These are phyloP conservation scores for Pungitius pungitius DNA, from an alignment of 2,113 vertebrate genomes.

Conservation along the genomic window DNA sequence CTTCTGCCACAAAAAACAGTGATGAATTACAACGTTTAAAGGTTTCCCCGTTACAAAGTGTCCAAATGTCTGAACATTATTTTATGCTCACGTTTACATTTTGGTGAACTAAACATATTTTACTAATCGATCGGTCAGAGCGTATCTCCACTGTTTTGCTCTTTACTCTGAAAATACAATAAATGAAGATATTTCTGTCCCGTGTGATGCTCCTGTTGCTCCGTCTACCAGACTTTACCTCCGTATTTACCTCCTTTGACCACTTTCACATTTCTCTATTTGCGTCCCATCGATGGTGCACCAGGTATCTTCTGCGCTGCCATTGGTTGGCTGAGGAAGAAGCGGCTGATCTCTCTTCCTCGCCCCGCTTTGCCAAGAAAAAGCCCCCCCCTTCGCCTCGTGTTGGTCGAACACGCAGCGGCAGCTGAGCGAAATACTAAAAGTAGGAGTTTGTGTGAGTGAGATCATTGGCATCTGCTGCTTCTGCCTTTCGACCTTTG, in stretches of 20 bases:
- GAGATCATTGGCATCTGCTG: conserved; percentile 18
- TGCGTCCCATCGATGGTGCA: conserved; percentile 27
- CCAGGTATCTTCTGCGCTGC: neutral
- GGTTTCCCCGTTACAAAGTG: too few relatives aligned
- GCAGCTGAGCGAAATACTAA: neutral
- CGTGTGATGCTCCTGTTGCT: neutral
- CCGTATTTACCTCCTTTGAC: conserved; percentile 28
- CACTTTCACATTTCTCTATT: conserved; percentile 35
- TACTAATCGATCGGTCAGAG: neutral
- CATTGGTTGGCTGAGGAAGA: conserved; percentile 41
- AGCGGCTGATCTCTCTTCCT: conserved; percentile 25
- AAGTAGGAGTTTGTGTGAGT: neutral
- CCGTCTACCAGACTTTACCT: neutral
- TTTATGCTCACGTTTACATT: neutral
- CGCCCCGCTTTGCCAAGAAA: conserved; percentile 21
- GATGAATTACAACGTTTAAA: neutral
- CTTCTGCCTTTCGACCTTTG: too few relatives aligned
- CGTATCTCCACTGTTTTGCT: too few relatives aligned
- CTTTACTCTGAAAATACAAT: too few relatives aligned
- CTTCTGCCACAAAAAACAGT: neutral
- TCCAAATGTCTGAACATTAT: neutral
- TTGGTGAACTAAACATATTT: neutral
- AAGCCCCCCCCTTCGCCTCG: conserved; percentile 2
- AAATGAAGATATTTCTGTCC: neutral
- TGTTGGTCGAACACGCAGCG: conserved; percentile 5